Evolutionary conservation across 1,140 invertebrate species (phyloP), one percentile per base, ranked within the genome.

Genomic region (Pseudomyrmex pallidus): DNA sequence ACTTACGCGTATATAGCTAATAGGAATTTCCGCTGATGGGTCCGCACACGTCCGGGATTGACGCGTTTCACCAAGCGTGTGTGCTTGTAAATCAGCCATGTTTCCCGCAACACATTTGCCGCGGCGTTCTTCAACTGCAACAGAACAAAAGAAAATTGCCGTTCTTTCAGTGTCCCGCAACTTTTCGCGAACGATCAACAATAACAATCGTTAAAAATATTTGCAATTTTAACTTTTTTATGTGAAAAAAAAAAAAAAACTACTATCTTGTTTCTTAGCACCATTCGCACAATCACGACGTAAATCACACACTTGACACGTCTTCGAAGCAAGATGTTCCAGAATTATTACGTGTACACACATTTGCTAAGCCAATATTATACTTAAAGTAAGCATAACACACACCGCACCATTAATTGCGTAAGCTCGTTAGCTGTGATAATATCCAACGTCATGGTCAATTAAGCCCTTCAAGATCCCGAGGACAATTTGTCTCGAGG

Each of bases 41-140:
- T 98, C 91, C 99, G 96, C 87, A 99, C 99, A 94, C 98, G 96
- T 82, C 98, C 97, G 66, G 98, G 97, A 95, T 99, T 99, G 64
- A 99, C 98, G 92, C 98, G 96, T 95, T 99, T 99, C 89, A 99
- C 98, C 89, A 99, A 96, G 93, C 99, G 97, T 90, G 99, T 99
- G 95, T 99, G 98, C 95, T 99, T 99, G 95, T 99, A 99, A 93
- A 99, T 99, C 90, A 99, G 96, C 99, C 99, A 99, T 82, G 99
- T 99, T 95, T 99, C 99, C 91, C 99, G 96, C 87, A 99, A 95
- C 84, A 99, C 99, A 95, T 99, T 99, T 78, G 99, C 99, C 88
- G 99, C 99, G 87, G 99, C 98, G 95, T 99, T 99, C 97, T 99
- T 99, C 94, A 99, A 95, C 99, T 99, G 95, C 87, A 96, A 95